Evolutionary conservation across 2,113 vertebrate genomes (phyloP).

Genomic region (Cavia aperea): DNA sequence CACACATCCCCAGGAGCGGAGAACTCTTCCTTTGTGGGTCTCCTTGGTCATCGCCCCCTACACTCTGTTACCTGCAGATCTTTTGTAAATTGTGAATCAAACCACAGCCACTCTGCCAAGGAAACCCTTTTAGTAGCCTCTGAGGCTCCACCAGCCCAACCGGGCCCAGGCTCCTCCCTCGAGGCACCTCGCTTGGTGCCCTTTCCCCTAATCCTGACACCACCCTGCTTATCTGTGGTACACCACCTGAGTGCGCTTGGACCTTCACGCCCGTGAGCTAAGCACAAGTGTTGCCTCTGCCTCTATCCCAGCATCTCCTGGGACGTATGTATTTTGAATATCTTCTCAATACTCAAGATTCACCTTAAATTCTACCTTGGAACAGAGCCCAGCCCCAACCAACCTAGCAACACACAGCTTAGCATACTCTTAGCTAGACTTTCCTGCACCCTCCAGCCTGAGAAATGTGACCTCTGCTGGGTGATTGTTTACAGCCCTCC

Average conservation of each 20-base stretch:
- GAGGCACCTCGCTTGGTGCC: background rate
- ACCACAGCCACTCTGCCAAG: background rate
- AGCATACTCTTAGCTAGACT: background rate
- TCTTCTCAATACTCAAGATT: background rate
- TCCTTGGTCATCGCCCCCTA: background rate
- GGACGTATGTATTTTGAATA: background rate
- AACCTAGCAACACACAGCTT: background rate
- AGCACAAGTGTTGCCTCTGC: background rate
- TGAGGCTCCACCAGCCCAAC: background rate
- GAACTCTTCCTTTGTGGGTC: background rate
- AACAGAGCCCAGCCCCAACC: background rate
- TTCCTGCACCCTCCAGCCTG: fast-evolving
- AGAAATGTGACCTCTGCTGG: fast-evolving
- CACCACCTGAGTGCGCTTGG: background rate
- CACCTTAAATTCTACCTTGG: background rate
- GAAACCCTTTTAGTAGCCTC: background rate
- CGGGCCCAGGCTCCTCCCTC: background rate
- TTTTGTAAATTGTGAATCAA: background rate
- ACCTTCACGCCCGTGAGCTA: background rate
- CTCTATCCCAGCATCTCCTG: background rate
- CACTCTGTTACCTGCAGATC: background rate
- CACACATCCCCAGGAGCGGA: too few species aligned
- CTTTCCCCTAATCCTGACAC: background rate
- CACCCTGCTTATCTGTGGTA: background rate
- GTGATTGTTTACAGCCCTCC: background rate